These are phyloP conservation scores for Apocrypta bakeri DNA, from an alignment of 1,140 invertebrate genomes.

Conservation along the genomic window DNA sequence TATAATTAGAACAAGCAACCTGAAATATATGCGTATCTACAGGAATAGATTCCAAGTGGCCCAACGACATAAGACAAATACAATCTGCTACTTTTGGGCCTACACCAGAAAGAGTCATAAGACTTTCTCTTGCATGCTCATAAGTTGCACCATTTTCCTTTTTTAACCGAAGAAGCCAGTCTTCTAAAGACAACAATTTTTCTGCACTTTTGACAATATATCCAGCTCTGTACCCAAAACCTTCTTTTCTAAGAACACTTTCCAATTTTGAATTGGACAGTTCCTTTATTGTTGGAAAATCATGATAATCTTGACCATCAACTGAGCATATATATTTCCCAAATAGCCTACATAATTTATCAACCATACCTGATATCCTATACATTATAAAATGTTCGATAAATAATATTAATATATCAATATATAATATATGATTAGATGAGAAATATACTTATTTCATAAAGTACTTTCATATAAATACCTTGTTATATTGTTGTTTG, in stretches of 20 bases:
- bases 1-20: constrained; percentile 88
- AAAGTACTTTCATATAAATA: constrained; percentile 65
- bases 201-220: constrained; percentile 86
- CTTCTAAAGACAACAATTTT: constrained; percentile 79
- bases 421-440: not conserved
- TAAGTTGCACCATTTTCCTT: constrained; percentile 78
- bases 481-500: constrained; percentile 96
- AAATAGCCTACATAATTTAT: constrained; percentile 90
- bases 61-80: constrained; percentile 97
- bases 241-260: constrained; percentile 81
- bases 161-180: constrained; percentile 84
- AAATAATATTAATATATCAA: no score
- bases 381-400: constrained; percentile 59
- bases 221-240: constrained; percentile 95
- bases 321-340: constrained; percentile 83
- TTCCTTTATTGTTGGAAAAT: constrained; percentile 86
- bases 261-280: constrained; percentile 81
- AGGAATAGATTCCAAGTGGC: constrained; percentile 91
- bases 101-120: constrained; percentile 88
- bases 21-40: constrained; percentile 98
- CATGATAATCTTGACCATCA: constrained; percentile 81
- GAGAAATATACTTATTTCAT: constrained; percentile 8
- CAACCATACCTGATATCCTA: constrained; percentile 93
- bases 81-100: constrained; percentile 98
- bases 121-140: constrained; percentile 80